These are phyloP conservation scores for Thymelicus acteon DNA, from an alignment of 2,888 invertebrate genomes.

Conservation along the genomic window DNA sequence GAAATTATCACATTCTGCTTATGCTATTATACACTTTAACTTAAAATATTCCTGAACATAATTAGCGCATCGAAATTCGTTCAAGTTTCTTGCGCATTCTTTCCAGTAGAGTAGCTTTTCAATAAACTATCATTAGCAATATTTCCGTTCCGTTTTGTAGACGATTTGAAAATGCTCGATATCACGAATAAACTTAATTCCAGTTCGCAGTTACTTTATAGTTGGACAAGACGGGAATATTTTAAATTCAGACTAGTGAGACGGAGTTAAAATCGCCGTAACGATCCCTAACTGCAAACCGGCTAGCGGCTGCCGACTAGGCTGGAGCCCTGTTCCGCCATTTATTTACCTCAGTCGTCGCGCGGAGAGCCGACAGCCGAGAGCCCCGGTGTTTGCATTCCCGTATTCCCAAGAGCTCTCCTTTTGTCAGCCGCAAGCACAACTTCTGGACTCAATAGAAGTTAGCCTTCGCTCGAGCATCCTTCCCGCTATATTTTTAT, in stretches of 20 bases:
- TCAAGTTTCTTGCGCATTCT: no score
- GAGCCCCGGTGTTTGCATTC: slow-evolving; percentile 11
- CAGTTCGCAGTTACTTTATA: no score
- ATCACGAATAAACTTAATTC: no score
- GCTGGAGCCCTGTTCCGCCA: background rate
- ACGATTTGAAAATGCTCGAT: no score
- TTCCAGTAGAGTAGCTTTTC: no score
- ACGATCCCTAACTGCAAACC: background rate
- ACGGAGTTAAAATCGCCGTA: background rate
- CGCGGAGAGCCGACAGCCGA: background rate
- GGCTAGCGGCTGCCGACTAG: background rate
- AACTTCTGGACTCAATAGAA: slow-evolving; percentile 24
- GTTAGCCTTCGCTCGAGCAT: slow-evolving; percentile 22
- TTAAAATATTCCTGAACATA: no score
- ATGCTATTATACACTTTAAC: no score
- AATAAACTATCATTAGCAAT: no score
- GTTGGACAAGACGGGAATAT: background rate
- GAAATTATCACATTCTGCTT: no score
- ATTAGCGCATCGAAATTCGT: no score
- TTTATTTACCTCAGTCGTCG: background rate
- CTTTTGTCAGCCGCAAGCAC: slow-evolving; percentile 9
- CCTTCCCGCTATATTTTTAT: slow-evolving; percentile 18
- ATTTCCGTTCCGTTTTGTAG: no score
- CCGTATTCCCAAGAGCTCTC: slow-evolving; percentile 8
- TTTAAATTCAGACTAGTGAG: background rate